These are phyloP conservation scores for Mionectes olivaceus DNA, from an alignment of 2,797 vertebrate species.

Conservation along the genomic window DNA sequence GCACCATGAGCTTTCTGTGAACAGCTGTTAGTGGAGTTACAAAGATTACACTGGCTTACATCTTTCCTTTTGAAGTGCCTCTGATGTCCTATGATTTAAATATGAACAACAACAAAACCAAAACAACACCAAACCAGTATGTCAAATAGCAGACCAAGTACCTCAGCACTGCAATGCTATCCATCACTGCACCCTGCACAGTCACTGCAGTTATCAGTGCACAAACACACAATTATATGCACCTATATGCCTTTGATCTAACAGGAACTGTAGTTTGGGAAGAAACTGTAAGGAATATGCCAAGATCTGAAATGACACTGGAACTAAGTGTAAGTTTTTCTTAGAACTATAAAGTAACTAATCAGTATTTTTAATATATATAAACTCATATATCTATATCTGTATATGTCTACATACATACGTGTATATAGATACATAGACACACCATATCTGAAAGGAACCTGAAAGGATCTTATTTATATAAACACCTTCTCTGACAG, in stretches of 20 bases:
- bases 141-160: background rate
- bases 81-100: background rate
- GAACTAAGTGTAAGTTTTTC: background rate
- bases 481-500: background rate
- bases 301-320: background rate
- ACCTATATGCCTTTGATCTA: background rate
- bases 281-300: background rate
- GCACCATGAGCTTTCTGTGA: background rate
- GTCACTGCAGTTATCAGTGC: background rate
- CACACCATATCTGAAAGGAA: background rate
- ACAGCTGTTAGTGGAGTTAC: constrained; percentile 16
- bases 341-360: background rate
- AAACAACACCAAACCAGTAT: background rate
- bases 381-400: background rate
- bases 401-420: background rate
- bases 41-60: constrained; percentile 23
- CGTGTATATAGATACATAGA: background rate
- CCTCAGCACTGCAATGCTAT: background rate
- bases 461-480: background rate
- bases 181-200: background rate
- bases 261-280: background rate
- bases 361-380: background rate
- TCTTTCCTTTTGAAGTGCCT: constrained; percentile 35
- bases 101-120: background rate
- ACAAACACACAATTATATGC: background rate